Conservation (phyloP, 2,888 invertebrate species). For the Conomelus anceps region DNA sequence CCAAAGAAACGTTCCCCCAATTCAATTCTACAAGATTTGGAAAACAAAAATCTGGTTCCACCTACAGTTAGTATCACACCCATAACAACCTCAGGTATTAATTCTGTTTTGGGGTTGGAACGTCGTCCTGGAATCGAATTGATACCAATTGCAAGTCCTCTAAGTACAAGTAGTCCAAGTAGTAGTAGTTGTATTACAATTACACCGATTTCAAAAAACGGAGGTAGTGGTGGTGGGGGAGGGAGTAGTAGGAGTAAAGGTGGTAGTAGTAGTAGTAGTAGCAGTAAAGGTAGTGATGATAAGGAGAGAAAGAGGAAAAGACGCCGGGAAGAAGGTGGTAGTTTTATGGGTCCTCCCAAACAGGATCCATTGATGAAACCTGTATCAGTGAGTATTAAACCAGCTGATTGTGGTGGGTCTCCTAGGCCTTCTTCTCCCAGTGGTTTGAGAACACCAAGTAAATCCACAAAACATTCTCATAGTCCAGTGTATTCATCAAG, state of each 20-base stretch:
- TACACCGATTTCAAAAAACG: conserved; percentile 57
- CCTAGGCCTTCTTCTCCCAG: conserved; percentile 56
- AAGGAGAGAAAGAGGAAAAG: conserved; percentile 65
- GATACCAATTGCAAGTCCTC: conserved; percentile 65
- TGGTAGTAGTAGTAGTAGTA: conserved; percentile 44
- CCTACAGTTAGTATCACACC: conserved; percentile 60
- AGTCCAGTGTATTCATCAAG: conserved; percentile 29
- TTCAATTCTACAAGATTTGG: conserved; percentile 41
- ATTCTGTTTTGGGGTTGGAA: conserved; percentile 58
- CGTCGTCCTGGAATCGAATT: conserved; percentile 76
- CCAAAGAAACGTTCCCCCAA: conserved; percentile 26
- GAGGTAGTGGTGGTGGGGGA: conserved; percentile 35
- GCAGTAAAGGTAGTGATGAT: conserved; percentile 45
- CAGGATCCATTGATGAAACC: conserved; percentile 65
- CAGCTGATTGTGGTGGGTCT: conserved; percentile 46
- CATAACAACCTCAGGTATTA: conserved; percentile 47
- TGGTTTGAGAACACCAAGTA: conserved; percentile 55
- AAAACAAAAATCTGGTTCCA: conserved; percentile 51
- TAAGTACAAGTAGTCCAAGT: conserved; percentile 54
- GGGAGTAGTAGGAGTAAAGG: conserved; percentile 31
- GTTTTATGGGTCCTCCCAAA: conserved; percentile 65
- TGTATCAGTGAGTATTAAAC: conserved; percentile 66
- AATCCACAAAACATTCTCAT: conserved; percentile 31
- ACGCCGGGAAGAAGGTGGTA: conserved; percentile 65
- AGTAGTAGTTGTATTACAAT: conserved; percentile 79